Base-by-base conservation (phyloP, 2,113 vertebrate genomes). In the Conger conger region DNA sequence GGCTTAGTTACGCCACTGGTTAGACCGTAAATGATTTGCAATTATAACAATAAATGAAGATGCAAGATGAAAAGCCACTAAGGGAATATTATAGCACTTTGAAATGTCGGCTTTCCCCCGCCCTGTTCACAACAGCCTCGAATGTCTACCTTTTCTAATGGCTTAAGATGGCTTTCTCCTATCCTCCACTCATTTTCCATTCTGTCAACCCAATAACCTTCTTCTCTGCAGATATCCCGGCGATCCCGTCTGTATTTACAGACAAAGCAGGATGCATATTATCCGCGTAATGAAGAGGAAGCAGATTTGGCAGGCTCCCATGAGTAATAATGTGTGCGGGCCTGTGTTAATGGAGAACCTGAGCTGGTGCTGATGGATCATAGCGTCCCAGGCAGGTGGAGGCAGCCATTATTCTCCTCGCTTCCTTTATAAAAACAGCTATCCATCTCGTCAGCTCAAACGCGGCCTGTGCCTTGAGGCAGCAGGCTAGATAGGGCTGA, bases 391-490 rank as follows among this genome's bases (percentile, higher is more conserved):
- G 27, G 37, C 40, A 30, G n/a, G 79, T 45, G n/a, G 38, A 81
- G 13, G 38, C 79, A 1, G n/a, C 42, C 38, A 53, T 81, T 81
- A 30, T 11, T 81, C 79, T 54, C 45, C 23, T 60, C 33, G 80
- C 80, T 82, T 36, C 30, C 33, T 53, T 53, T 54, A 50, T 82
- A 60, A 54, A 82, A 82, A 82, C 80, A 82, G 80, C 80, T 54
- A 53, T 82, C 80, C 53, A 82, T 82, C 80, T 53, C 50, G 53
- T 82, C 33, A 35, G 45, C 53, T n/a, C n/a, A 82, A 82, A 57
- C 9, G 50, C 53, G 20, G 45, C 0, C 45, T 16, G 27, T 54
- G 80, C 53, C 35, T 82, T 35, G 9, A 35, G 27, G 80, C 53
- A 35, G 27, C 50, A 27, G 50, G 80, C 53, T 33, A 82, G 80